phyloP scores from a whole-genome alignment of 1,140 invertebrate species.

The Reticulitermes speratus region DNA sequence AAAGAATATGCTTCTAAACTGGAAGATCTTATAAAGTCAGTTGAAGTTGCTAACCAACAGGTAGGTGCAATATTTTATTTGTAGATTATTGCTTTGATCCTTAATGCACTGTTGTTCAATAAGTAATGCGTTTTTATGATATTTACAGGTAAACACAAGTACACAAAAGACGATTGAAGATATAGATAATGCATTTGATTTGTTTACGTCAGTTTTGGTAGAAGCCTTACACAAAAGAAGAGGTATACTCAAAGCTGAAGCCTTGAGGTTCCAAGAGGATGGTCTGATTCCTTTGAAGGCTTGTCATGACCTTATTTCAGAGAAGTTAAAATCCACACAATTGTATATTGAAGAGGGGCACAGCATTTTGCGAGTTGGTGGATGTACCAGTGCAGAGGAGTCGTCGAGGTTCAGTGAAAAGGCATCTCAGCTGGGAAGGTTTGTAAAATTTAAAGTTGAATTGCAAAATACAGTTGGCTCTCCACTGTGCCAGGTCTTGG shows the following conservation, averaged over 20 bases:
- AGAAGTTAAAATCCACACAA: constrained; percentile 33
- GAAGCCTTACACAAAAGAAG: constrained; percentile 35
- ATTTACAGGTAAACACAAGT: constrained; percentile 32
- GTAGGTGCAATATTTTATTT: constrained; percentile 24
- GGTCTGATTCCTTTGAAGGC: constrained; percentile 34
- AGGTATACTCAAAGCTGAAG: constrained; percentile 31
- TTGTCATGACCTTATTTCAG: constrained; percentile 34
- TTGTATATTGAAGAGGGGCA: constrained; percentile 35
- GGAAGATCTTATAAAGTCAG: constrained; percentile 31
- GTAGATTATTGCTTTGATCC: neutral
- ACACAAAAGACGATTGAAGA: constrained; percentile 33
- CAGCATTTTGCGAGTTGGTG: constrained; percentile 26
- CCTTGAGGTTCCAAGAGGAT: constrained; percentile 32
- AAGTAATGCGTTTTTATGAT: neutral
- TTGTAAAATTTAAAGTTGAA: neutral
- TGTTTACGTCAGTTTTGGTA: constrained; percentile 29
- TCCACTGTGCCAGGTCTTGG: too few relatives aligned
- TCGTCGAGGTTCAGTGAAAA: constrained; percentile 32
- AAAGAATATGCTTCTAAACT: constrained; percentile 35
- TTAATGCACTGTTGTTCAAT: neutral
- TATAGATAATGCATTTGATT: constrained; percentile 35
- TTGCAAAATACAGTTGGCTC: too few relatives aligned
- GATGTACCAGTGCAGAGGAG: neutral
- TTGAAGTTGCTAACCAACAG: constrained; percentile 32
- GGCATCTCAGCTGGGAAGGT: constrained; percentile 36